phyloP scores from a whole-genome alignment of 2,797 vertebrate species.

The Apogon talboti region DNA sequence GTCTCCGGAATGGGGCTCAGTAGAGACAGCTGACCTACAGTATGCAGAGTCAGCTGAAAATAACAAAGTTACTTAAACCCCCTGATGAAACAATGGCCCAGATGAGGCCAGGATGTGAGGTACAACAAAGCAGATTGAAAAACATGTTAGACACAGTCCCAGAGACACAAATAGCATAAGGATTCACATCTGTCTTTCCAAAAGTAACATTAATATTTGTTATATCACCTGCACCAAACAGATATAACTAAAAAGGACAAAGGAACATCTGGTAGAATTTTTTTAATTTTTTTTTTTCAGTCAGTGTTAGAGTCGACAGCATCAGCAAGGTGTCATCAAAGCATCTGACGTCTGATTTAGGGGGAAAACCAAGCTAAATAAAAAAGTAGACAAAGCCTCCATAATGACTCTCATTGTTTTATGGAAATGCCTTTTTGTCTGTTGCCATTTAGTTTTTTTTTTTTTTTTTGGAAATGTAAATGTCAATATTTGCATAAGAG shows the following conservation, averaged over 20 bases:
- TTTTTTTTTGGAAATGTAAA: too few relatives aligned
- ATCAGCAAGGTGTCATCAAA: neutral
- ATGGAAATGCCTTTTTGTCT: neutral
- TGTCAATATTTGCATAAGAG: too few relatives aligned
- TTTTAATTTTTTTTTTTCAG: neutral
- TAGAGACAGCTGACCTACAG: slow-evolving; percentile 66
- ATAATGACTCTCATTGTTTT: neutral
- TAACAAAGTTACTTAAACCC: slow-evolving; percentile 67
- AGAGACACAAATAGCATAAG: neutral
- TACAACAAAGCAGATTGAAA: slow-evolving; percentile 35
- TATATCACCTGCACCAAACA: slow-evolving; percentile 1
- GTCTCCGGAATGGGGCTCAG: slow-evolving; percentile 53
- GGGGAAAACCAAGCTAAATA: too few relatives aligned
- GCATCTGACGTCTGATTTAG: neutral
- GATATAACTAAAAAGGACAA: neutral
- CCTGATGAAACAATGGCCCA: slow-evolving; percentile 68
- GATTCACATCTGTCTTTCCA: slow-evolving; percentile 11
- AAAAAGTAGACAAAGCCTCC: too few relatives aligned
- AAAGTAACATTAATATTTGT: neutral
- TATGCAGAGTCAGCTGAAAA: slow-evolving; percentile 74
- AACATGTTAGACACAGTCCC: slow-evolving; percentile 11
- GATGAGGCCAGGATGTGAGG: slow-evolving; percentile 52
- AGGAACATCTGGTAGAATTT: neutral
- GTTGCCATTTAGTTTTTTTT: too few relatives aligned
- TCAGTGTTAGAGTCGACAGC: slow-evolving; percentile 3